These are phyloP conservation scores for Spinibarbus caldwelli DNA, from an alignment of 2,797 vertebrate genomes.

Conservation along the genomic window DNA sequence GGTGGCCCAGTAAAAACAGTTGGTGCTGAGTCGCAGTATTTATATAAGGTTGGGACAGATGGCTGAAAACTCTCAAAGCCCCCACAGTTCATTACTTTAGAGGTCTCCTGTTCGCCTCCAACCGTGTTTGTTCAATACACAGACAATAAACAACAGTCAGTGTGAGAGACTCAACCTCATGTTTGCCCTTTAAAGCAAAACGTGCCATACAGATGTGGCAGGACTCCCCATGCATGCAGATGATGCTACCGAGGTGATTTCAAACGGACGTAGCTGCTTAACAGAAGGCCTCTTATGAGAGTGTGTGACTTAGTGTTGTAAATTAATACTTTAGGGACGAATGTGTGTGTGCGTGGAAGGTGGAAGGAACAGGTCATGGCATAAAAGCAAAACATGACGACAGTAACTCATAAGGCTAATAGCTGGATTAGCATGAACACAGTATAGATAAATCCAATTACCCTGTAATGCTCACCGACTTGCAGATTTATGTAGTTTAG, in stretches of 20 bases:
- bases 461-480: conserved; percentile 40
- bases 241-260: not conserved
- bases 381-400: conserved; percentile 41
- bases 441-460: conserved; percentile 48
- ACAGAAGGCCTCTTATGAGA: conserved; percentile 37
- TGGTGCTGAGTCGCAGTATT: conserved; percentile 63
- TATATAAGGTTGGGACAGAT: conserved; percentile 65
- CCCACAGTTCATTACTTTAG: conserved; percentile 49
- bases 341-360: not conserved
- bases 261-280: not conserved
- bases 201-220: conserved; percentile 20
- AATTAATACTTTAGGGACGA: conserved; percentile 21
- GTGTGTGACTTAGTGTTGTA: conserved; percentile 16
- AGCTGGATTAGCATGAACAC: conserved; percentile 54
- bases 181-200: conserved; percentile 46
- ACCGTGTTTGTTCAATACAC: conserved; percentile 32
- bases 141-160: conserved; percentile 43
- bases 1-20: conserved; percentile 58
- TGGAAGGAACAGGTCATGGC: conserved; percentile 28
- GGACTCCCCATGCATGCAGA: conserved; percentile 5
- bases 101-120: conserved; percentile 29
- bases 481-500: conserved; percentile 49
- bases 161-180: conserved; percentile 9
- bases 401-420: conserved; percentile 50
- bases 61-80: conserved; percentile 59